These are phyloP conservation scores for Odontomyia ornata DNA, from an alignment of 2,888 invertebrate species.

Conservation along the genomic window DNA sequence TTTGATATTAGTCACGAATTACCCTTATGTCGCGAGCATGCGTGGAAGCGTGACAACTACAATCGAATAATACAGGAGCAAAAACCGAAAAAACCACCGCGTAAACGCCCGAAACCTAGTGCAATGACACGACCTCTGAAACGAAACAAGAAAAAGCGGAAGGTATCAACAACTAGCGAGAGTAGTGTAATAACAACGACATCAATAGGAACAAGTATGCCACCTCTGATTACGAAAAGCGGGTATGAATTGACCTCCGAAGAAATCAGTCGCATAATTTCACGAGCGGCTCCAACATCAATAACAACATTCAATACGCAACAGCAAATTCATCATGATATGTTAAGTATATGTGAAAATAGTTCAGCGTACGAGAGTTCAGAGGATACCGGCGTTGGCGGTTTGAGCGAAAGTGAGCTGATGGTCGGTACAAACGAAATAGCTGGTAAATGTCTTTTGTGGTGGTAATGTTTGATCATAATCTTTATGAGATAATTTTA, in stretches of 20 bases:
- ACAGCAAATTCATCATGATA: constrained; percentile 59
- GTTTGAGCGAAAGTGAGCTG: constrained; percentile 70
- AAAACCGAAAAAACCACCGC: constrained; percentile 76
- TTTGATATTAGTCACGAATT: constrained; percentile 81
- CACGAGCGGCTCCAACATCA: constrained; percentile 51
- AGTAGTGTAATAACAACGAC: constrained; percentile 53
- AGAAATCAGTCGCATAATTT: constrained; percentile 49
- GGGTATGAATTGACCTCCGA: constrained; percentile 40
- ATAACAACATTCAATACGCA: constrained; percentile 29
- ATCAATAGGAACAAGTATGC: background rate
- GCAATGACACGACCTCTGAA: constrained; percentile 68
- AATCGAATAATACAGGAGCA: constrained; percentile 78
- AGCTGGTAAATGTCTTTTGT: constrained; percentile 56
- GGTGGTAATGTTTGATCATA: background rate
- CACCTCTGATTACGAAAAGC: background rate
- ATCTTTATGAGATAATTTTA: background rate
- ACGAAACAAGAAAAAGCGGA: constrained; percentile 67
- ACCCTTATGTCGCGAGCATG: constrained; percentile 87
- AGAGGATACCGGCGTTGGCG: constrained; percentile 70
- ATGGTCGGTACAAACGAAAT: constrained; percentile 65
- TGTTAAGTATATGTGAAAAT: constrained; percentile 67
- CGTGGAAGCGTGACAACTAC: constrained; percentile 85
- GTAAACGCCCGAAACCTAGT: constrained; percentile 70
- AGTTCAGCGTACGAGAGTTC: constrained; percentile 72
- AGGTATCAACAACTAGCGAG: constrained; percentile 54